Conservation (phyloP, 2,797 vertebrate genomes). For the Myiotriccus ornatus region DNA sequence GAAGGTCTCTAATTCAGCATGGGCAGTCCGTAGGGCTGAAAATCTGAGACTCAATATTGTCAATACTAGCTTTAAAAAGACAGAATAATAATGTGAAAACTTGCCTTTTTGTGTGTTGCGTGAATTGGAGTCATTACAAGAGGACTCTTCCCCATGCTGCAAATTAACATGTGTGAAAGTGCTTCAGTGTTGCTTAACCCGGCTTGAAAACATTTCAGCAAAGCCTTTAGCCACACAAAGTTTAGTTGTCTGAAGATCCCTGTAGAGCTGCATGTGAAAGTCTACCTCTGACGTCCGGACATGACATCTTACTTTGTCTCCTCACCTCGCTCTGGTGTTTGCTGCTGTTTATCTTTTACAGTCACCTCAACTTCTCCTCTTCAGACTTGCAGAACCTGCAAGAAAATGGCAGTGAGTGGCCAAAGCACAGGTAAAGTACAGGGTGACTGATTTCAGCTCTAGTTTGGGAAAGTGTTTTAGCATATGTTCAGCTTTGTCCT, state of each 20-base stretch:
- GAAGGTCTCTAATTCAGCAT: not conserved
- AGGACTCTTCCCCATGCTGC: not conserved
- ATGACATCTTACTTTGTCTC: not conserved
- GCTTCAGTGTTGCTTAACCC: not conserved
- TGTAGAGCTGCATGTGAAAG: not conserved
- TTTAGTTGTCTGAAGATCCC: not conserved
- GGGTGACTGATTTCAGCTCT: not conserved
- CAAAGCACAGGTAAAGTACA: not conserved
- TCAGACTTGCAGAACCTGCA: not conserved
- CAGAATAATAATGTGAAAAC: not conserved
- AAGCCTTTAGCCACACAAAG: not conserved
- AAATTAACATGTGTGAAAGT: rapidly evolving
- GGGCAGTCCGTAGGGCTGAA: not conserved
- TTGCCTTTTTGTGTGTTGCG: not conserved
- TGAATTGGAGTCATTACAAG: not conserved
- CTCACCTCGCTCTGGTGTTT: not conserved
- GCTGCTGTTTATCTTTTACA: not conserved
- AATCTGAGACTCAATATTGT: not conserved
- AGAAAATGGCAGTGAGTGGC: not conserved
- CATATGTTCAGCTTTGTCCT: not conserved
- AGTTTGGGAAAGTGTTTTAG: not conserved
- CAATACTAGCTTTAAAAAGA: not conserved
- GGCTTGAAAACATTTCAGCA: not conserved
- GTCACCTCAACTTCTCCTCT: not conserved
- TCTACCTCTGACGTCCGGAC: rapidly evolving